A percentile compares a stretch with the other conserved stretches of the same genome.
Conservation (phyloP, 1,140 invertebrate genomes). For the Diprion similis region DNA sequence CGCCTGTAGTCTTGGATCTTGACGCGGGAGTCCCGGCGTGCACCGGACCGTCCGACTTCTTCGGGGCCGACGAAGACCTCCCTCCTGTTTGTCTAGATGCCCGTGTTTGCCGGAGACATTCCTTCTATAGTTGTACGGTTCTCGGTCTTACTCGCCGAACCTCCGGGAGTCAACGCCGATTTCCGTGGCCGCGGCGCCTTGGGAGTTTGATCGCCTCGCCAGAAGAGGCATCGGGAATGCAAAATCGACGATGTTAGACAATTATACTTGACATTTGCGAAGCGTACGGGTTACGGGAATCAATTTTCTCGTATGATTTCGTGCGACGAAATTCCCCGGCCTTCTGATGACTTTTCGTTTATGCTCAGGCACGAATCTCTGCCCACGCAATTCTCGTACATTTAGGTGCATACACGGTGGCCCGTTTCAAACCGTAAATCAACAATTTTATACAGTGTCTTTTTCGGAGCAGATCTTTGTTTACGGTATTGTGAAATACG, state of each 20-base stretch:
- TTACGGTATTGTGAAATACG: too few species aligned
- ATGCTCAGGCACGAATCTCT: background rate
- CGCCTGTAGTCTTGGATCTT: background rate
- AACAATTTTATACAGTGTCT: too few species aligned
- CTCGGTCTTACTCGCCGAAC: background rate
- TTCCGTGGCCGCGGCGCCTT: background rate
- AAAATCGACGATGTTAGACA: too few species aligned
- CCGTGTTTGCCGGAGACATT: slow-evolving; percentile 4
- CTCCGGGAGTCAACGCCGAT: too few species aligned
- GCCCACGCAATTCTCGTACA: background rate
- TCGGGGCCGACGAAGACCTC: background rate
- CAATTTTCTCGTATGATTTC: background rate
- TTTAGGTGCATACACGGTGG: background rate
- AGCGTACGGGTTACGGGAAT: too few species aligned
- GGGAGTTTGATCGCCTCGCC: background rate
- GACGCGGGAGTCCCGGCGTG: background rate
- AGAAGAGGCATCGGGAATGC: too few species aligned
- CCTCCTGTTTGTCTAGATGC: slow-evolving; percentile 4
- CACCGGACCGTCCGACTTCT: background rate
- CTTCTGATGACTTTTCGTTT: background rate
- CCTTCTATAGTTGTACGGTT: background rate
- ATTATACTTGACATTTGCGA: too few species aligned
- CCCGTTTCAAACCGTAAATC: background rate
- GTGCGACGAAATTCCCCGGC: background rate
- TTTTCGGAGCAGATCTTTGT: too few species aligned